A percentile compares a stretch with the other conserved stretches of the same genome.
These are phyloP conservation scores for Aspidiotus destructor DNA, from an alignment of 2,888 invertebrate species.

Conservation along the genomic window DNA sequence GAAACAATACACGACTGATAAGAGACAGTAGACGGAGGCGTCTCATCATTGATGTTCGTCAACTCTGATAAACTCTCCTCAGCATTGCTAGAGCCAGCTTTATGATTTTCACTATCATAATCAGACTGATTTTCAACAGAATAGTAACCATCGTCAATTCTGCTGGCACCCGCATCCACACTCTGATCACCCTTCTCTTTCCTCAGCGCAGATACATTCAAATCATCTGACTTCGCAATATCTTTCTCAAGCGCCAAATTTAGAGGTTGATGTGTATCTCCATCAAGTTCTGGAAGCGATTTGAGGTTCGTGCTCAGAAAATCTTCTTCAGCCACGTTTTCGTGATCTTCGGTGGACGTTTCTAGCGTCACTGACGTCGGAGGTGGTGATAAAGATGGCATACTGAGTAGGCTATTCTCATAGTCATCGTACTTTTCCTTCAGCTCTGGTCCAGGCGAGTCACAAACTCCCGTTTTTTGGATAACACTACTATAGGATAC, in stretches of 20 bases:
- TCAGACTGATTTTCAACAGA: constrained; percentile 23
- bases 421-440: neutral
- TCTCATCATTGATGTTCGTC: neutral
- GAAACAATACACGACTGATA: constrained; percentile 23
- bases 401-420: constrained; percentile 22
- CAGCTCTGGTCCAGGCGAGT: neutral
- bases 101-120: constrained; percentile 7
- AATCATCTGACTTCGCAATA: neutral
- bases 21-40: neutral
- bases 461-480: constrained; percentile 21
- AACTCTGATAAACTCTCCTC: too few relatives aligned
- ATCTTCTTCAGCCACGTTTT: neutral
- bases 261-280: constrained; percentile 7
- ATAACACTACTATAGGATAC: constrained; percentile 11
- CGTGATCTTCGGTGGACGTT: neutral
- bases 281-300: neutral
- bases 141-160: constrained; percentile 18
- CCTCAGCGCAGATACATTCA: neutral
- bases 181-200: neutral
- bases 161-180: neutral
- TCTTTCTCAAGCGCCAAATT: constrained; percentile 22
- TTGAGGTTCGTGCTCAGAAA: neutral
- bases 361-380: neutral
- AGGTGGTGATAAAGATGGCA: constrained; percentile 25
- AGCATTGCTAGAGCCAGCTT: neutral